Percentiles rank a stretch among this genome's conserved stretches.
phyloP scores from a whole-genome alignment of 2,888 invertebrate species.

The Sesamia inferens region DNA sequence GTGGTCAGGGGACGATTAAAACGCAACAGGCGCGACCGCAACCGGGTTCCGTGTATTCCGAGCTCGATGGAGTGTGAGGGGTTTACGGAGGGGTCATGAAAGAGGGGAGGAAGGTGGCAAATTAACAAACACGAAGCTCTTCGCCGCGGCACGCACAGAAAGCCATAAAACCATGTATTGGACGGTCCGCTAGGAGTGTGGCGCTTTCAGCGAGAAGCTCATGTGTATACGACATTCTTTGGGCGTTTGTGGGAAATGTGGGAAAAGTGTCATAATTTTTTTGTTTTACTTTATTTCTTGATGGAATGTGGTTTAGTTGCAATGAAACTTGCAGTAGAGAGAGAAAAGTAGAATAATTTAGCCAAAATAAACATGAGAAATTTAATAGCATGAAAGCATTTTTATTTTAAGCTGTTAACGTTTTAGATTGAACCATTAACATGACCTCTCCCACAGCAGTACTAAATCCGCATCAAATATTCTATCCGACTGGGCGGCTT shows the following conservation, averaged over 20 bases:
- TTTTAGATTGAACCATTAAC: background rate
- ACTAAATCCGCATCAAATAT: background rate
- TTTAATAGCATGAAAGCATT: background rate
- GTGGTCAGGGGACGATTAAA: slow-evolving; percentile 68
- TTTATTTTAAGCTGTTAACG: background rate
- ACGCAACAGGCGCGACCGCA: slow-evolving; percentile 73
- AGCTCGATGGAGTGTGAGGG: slow-evolving; percentile 39
- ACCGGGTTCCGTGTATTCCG: slow-evolving; percentile 47
- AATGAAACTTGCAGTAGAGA: background rate
- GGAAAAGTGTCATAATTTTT: background rate
- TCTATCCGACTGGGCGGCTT: background rate
- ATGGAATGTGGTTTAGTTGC: background rate
- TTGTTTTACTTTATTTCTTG: slow-evolving; percentile 3
- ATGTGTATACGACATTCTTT: slow-evolving; percentile 34
- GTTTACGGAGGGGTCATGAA: slow-evolving; percentile 28
- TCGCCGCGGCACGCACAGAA: slow-evolving; percentile 71
- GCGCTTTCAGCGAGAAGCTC: slow-evolving; percentile 55
- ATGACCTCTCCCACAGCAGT: background rate
- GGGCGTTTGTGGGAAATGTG: background rate
- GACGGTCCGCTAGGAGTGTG: slow-evolving; percentile 51
- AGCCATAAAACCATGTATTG: slow-evolving; percentile 73
- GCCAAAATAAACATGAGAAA: too few species aligned
- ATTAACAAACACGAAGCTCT: slow-evolving; percentile 75
- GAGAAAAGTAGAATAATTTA: background rate
- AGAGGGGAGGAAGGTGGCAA: slow-evolving; percentile 64